Evolutionary conservation across 1,140 invertebrate species (phyloP).

Genomic region (Hypsibius dujardini): DNA sequence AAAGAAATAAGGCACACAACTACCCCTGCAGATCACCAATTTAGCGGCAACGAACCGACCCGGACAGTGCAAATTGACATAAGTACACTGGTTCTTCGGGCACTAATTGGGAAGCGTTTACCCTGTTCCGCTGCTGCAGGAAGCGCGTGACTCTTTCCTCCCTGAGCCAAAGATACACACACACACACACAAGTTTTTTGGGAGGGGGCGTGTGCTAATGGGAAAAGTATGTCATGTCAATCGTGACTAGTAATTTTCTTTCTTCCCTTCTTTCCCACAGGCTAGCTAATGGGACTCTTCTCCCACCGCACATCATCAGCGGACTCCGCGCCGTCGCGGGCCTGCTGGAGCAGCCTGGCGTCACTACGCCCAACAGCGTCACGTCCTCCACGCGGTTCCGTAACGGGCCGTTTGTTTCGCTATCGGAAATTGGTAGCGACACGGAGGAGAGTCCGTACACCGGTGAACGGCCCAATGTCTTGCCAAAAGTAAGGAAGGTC

Average conservation of each 20-base stretch:
- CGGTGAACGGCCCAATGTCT: constrained; percentile 36
- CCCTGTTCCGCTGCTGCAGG: too few species aligned
- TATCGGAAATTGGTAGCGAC: constrained; percentile 26
- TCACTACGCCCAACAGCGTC: constrained; percentile 1
- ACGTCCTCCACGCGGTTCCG: background rate
- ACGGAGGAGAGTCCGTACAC: constrained; percentile 40
- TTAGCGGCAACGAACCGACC: too few species aligned
- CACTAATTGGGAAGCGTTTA: too few species aligned
- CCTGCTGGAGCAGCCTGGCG: constrained; percentile 33
- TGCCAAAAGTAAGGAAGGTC: constrained; percentile 29
- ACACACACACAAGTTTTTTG: too few species aligned
- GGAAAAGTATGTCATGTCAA: background rate
- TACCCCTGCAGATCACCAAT: too few species aligned
- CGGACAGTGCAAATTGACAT: too few species aligned
- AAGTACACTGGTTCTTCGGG: too few species aligned
- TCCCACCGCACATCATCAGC: constrained; percentile 36
- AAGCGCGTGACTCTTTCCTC: too few species aligned
- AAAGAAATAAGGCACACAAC: too few species aligned
- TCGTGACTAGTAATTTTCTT: constrained; percentile 24
- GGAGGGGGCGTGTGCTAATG: too few species aligned
- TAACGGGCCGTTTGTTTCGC: constrained; percentile 4
- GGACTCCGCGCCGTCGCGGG: constrained; percentile 34
- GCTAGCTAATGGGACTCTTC: constrained; percentile 30
- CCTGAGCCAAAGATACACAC: too few species aligned
- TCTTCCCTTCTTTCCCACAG: constrained; percentile 32